Percentiles rank a stretch among this genome's conserved stretches.
Conservation (phyloP, 2,113 vertebrate genomes). For the Rhynchopsitta pachyrhyncha region DNA sequence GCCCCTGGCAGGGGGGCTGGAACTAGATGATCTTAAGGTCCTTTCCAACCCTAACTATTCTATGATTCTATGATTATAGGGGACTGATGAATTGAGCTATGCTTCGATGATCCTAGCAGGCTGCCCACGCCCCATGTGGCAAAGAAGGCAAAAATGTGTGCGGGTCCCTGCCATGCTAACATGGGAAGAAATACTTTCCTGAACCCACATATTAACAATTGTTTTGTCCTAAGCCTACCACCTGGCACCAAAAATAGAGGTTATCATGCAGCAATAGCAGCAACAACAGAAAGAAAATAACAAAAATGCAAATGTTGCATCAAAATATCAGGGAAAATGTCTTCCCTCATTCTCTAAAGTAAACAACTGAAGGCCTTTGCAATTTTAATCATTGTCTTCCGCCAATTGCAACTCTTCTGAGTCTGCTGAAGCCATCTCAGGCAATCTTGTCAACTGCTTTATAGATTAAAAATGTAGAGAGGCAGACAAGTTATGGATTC, state of each 20-base stretch:
- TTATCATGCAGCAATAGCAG: neutral
- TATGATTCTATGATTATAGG: neutral
- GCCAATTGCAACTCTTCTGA: neutral
- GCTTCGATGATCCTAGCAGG: neutral
- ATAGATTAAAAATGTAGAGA: neutral
- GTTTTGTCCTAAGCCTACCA: neutral
- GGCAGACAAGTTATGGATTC: neutral
- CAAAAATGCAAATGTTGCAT: neutral
- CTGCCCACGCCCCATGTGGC: neutral
- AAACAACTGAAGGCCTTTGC: neutral
- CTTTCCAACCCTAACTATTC: too few species aligned
- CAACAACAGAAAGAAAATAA: neutral
- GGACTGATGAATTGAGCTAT: conserved; percentile 16
- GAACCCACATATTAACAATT: neutral
- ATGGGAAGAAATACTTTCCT: neutral
- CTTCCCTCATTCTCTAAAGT: neutral
- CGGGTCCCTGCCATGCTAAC: neutral
- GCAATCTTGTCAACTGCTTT: neutral
- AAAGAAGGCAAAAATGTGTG: neutral
- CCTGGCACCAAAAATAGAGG: neutral
- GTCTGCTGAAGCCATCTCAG: neutral
- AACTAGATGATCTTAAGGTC: too few species aligned
- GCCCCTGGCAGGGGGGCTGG: too few species aligned
- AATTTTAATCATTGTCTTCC: neutral
- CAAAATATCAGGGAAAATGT: neutral